A percentile compares a stretch with the other conserved stretches of the same genome.
Evolutionary conservation across 2,113 vertebrate genomes (phyloP).

Genomic region (Phalacrocorax pelagicus): DNA sequence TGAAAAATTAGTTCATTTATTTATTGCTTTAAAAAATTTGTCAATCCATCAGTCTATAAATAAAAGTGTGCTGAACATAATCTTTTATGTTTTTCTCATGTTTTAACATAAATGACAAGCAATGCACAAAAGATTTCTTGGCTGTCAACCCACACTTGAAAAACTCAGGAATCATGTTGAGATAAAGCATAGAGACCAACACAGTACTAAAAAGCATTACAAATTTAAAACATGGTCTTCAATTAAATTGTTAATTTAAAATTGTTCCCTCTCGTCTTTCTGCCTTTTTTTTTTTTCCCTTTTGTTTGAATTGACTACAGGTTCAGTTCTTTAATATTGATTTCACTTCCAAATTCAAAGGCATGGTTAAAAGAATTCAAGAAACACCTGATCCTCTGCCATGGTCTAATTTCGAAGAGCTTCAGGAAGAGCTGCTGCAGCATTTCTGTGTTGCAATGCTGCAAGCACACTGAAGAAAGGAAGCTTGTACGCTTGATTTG

Average conservation of each 20-base stretch:
- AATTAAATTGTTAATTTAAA: background rate
- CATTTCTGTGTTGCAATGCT: background rate
- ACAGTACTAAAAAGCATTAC: background rate
- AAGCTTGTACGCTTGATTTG: background rate
- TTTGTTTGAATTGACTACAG: background rate
- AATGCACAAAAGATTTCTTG: background rate
- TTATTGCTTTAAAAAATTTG: background rate
- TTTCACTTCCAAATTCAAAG: background rate
- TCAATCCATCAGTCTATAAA: background rate
- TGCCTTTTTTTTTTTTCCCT: background rate
- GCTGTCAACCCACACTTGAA: background rate
- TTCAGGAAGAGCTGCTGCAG: background rate
- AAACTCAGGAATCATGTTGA: background rate
- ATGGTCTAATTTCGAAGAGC: background rate
- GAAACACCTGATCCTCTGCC: background rate
- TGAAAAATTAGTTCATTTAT: fast-evolving
- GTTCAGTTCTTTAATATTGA: background rate
- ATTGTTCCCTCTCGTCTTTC: background rate
- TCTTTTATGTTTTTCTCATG: background rate
- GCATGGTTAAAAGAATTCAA: background rate
- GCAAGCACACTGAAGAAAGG: background rate
- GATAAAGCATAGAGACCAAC: background rate
- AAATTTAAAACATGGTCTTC: background rate
- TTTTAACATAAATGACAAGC: background rate
- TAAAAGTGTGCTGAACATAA: background rate